Conservation (phyloP, 2,797 vertebrate species). For the Pristis pectinata region DNA sequence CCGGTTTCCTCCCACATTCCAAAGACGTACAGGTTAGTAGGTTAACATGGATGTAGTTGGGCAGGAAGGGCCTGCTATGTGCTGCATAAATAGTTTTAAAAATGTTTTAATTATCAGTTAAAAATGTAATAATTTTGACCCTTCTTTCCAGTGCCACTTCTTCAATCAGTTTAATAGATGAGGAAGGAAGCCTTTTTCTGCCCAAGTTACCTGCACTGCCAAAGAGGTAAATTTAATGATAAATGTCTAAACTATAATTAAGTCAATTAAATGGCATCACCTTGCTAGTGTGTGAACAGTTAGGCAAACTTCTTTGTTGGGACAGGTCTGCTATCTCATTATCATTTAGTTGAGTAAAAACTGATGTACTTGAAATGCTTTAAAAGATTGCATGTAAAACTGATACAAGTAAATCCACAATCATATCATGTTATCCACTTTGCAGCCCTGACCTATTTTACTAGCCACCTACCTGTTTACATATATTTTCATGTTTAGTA, state of each 20-base stretch:
- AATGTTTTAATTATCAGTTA: neutral
- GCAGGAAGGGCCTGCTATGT: too few species aligned
- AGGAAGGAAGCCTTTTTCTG: constrained; percentile 85
- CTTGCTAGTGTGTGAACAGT: neutral
- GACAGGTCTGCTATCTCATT: neutral
- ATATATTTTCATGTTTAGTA: too few species aligned
- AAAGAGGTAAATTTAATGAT: constrained; percentile 71
- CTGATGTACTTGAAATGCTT: neutral
- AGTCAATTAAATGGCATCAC: neutral
- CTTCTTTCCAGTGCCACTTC: constrained; percentile 68
- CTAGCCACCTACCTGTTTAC: too few species aligned
- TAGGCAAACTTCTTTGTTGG: neutral
- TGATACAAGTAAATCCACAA: neutral
- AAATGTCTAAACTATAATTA: neutral
- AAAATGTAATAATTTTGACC: constrained; percentile 32
- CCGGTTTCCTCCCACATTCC: too few species aligned
- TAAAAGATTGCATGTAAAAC: neutral
- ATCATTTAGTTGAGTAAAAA: neutral
- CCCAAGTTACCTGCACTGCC: constrained; percentile 88
- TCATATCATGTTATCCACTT: neutral
- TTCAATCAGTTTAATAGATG: constrained; percentile 84
- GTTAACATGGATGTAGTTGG: too few species aligned
- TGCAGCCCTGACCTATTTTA: too few species aligned
- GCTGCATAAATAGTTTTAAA: too few species aligned
- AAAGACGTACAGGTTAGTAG: too few species aligned